Evolutionary conservation across 2,113 vertebrate species (phyloP).

Genomic region (Gallinago media): DNA sequence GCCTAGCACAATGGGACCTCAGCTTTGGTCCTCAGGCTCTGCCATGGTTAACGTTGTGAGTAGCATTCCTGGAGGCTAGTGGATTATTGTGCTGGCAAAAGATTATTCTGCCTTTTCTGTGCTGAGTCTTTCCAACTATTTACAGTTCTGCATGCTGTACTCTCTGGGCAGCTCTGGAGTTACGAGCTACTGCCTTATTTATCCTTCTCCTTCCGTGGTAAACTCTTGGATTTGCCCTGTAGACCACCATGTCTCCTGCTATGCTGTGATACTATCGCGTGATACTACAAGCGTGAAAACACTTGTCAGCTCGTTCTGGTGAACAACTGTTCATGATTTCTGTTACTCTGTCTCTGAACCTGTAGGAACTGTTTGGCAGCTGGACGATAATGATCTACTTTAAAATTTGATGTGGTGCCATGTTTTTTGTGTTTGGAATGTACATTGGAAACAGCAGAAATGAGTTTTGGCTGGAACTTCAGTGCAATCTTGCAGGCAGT

Average conservation of each 20-base stretch:
- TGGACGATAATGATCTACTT: conserved; percentile 40
- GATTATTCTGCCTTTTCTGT: background rate
- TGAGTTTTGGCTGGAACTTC: conserved; percentile 53
- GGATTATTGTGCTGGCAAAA: conserved; percentile 5
- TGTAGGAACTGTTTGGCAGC: conserved; percentile 40
- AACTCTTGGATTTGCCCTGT: background rate
- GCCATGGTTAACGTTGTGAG: background rate
- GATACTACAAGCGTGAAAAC: conserved; percentile 4
- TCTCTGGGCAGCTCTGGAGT: background rate
- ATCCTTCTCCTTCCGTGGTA: background rate
- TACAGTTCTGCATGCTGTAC: background rate
- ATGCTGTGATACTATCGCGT: background rate
- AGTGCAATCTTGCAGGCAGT: conserved; percentile 50
- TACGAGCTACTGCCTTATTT: background rate
- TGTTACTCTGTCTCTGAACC: conserved; percentile 19
- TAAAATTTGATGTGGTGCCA: conserved; percentile 56
- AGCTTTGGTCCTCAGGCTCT: background rate
- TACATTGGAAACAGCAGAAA: conserved; percentile 51
- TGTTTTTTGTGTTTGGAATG: conserved; percentile 57
- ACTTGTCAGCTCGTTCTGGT: background rate
- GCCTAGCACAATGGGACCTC: background rate
- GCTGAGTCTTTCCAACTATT: background rate
- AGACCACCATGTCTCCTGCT: background rate
- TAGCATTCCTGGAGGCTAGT: background rate
- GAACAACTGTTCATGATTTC: background rate